Percentiles rank a stretch among this genome's conserved stretches.
phyloP scores from a whole-genome alignment of 2,113 vertebrate genomes.

The Festucalex cinctus region DNA sequence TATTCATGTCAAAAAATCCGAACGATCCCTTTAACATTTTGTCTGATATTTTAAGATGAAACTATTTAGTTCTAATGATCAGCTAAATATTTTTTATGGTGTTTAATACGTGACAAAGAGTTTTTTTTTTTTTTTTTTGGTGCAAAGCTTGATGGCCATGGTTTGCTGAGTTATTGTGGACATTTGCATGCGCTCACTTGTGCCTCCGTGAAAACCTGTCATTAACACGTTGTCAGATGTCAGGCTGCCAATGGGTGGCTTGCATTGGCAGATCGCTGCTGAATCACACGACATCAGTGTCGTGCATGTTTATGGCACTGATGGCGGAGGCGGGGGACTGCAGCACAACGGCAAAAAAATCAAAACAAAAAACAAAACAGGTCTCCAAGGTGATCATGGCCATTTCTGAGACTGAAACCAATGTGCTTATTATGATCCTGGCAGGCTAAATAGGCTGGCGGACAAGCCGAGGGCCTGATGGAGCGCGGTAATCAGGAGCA shows the following conservation, averaged over 20 bases:
- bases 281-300: conserved; percentile 62
- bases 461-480: conserved; percentile 55
- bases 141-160: conserved; percentile 4
- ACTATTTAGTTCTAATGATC: conserved; percentile 13
- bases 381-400: conserved; percentile 63
- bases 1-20: too few species aligned
- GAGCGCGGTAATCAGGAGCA: conserved; percentile 54
- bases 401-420: conserved; percentile 60
- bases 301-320: conserved; percentile 60
- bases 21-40: too few species aligned
- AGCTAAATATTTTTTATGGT: conserved; percentile 7
- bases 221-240: conserved; percentile 52
- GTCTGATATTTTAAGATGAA: conserved; percentile 1
- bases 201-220: conserved; percentile 31
- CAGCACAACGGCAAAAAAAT: conserved; percentile 44
- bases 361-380: conserved; percentile 66
- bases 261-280: conserved; percentile 55
- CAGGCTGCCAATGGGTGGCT: conserved; percentile 60
- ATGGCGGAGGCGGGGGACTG: conserved; percentile 50
- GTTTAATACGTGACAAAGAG: neutral
- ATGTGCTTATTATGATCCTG: conserved; percentile 63
- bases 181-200: conserved; percentile 7
- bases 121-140: neutral
- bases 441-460: conserved; percentile 53
- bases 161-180: neutral